Base-by-base conservation (phyloP, 1,140 invertebrate genomes). In the Fopius arisanus region DNA sequence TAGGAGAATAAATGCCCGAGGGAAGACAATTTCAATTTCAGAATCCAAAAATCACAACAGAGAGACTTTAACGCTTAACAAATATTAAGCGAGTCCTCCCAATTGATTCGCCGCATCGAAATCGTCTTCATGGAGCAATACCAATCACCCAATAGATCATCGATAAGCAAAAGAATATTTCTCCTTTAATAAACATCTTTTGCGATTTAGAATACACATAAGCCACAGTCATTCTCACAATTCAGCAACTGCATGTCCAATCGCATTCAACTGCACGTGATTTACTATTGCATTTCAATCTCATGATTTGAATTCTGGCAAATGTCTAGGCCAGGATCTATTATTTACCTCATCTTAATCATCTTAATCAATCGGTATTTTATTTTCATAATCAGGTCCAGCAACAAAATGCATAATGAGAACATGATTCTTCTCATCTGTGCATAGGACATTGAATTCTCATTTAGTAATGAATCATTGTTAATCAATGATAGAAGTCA, bases 61-160 rank as follows among this genome's bases (percentile, higher is more conserved):
- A 84, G 77, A 75, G 63, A 26, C 81, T 81, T 72, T 23, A 75
- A 72, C 83, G 77, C 82, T 88, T 87, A 79, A 85, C 62, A 3
- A 0, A 21, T 3, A 12, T 83, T 81, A 88, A 87, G 82, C 26
- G 84, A 82, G 83, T 75, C 77, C 76, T 86, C 82, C 78, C 70
- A 72, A 75, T 7, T 67, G 68, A 70, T 70, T 31, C 5, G 14
- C 21, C 2, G 21, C 21, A 62, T 62, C 26, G 4, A 31, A 65
- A 65, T 16, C 33, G 29, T 65, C 62, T 7, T 33, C 29, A 65
- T 10, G 21, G 28, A 19, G 6, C 3, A 0, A 12, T 1, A 23
- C 28, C 10, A 65, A 65, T 66, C 62, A 72, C n/a, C 33, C 40
- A 67, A 65, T 26, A 33, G 54, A 21, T 29, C 19, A 31, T n/a